Percentiles rank a stretch among this genome's conserved stretches.
These are phyloP conservation scores for Diachasmimorpha longicaudata DNA, from an alignment of 1,140 invertebrate species.

Conservation along the genomic window DNA sequence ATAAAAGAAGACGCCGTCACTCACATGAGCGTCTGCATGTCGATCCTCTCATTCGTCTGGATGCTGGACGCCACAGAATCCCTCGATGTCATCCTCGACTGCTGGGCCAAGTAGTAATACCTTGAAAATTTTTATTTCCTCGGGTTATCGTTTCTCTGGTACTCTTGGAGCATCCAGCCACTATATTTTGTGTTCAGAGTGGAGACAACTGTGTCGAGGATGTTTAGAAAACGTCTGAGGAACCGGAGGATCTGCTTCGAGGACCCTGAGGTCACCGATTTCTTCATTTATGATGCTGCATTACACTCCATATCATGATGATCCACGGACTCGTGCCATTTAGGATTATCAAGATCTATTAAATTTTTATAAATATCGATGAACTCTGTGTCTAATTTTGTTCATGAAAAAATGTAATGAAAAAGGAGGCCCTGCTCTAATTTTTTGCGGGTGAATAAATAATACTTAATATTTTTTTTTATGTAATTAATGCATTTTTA, in stretches of 20 bases:
- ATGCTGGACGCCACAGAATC: conserved; percentile 61
- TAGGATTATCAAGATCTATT: neutral
- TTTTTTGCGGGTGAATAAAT: too few relatives aligned
- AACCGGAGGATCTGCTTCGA: conserved; percentile 39
- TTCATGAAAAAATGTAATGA: neutral
- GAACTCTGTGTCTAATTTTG: neutral
- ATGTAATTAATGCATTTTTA: too few relatives aligned
- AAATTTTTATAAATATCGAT: neutral
- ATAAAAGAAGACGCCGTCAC: conserved; percentile 39
- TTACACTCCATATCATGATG: neutral
- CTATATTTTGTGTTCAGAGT: conserved; percentile 2
- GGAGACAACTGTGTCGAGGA: conserved; percentile 22
- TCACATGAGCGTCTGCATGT: conserved; percentile 49
- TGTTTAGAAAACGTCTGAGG: neutral
- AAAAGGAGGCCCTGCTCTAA: too few relatives aligned
- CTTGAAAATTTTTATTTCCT: conserved; percentile 6
- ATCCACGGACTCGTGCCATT: neutral
- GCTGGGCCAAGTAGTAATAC: conserved; percentile 53
- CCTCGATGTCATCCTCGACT: conserved; percentile 52
- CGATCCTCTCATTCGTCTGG: conserved; percentile 58
- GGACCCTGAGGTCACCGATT: conserved; percentile 45
- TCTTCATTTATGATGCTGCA: conserved; percentile 35
- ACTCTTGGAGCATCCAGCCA: neutral
- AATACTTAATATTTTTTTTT: too few relatives aligned
- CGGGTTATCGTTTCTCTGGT: neutral